phyloP scores from a whole-genome alignment of 2,797 vertebrate genomes.

The Alca torda region DNA sequence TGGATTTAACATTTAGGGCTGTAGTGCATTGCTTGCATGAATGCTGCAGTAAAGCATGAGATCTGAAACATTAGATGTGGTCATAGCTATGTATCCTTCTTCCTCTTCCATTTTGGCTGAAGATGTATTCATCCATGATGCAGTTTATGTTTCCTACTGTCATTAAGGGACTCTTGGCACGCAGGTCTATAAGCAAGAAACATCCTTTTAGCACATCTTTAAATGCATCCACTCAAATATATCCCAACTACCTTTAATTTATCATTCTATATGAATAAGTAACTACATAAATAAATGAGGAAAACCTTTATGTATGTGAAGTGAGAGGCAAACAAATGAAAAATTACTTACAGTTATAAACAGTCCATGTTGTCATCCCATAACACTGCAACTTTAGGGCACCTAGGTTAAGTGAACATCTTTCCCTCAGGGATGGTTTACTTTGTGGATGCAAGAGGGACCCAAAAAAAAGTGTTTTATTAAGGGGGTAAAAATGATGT shows the following conservation, averaged over 20 bases:
- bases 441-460: background rate
- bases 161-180: background rate
- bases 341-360: background rate
- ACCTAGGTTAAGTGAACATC: background rate
- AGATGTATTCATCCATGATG: background rate
- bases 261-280: background rate
- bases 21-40: background rate
- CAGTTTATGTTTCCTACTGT: background rate
- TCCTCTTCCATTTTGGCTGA: background rate
- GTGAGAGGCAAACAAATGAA: background rate
- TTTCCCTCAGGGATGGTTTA: background rate
- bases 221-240: background rate
- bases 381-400: background rate
- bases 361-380: accelerated
- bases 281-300: background rate
- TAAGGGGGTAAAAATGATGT: background rate
- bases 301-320: background rate
- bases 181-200: background rate
- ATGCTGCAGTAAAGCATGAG: accelerated
- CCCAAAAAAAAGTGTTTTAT: background rate
- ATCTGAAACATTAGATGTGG: background rate
- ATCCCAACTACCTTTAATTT: background rate
- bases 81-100: background rate
- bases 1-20: background rate
- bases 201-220: background rate